Evolutionary conservation across 2,797 vertebrate genomes (phyloP), one percentile per base, ranked within the genome.

Genomic region (Pseudocheirus occidentalis): DNA sequence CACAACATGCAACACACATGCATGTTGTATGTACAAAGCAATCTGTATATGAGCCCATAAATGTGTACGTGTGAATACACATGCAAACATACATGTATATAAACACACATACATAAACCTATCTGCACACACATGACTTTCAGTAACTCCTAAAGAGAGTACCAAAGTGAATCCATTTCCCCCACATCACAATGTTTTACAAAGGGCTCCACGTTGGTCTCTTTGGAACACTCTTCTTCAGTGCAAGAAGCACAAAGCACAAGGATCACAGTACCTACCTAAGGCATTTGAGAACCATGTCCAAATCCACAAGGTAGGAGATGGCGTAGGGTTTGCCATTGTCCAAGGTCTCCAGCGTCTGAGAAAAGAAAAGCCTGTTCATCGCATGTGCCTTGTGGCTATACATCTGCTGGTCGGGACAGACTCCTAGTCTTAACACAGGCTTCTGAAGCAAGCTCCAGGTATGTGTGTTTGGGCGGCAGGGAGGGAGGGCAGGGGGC

Each of bases 331-430:
- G 99, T 96, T 99, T 99, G 96, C 99, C 99, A 0, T 99, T 99
- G 97, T 99, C 99, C 97, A 99, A 98, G 4, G 99, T 99, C 98
- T 99, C 99, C 98, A 99, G 98, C 0, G 99, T 99, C 99, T 99
- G 92, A 89, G 93, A 56, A 97, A 11, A 96, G 93, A 97, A 0
- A 94, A 56, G 16, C 2, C 34, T 57, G 46, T 31, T 95, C 13
- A 90, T 52, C 52, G 90, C 29, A 91, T 18, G 5, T 52, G 16
- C 9, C 89, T 50, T 5, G 53, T 29, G 89, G 40, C 16, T 16
- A 13, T 31, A 62, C 12, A 12, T 11, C 29, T 62, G 29, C 11
- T 1, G 0, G 58, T n/a, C 4, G 5, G 14, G 13, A 66, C 31
- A 34, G 14, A 66, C 59, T 62, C 58, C 59, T n/a, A n/a, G 13